phyloP scores from a whole-genome alignment of 2,113 vertebrate genomes.

The Hiodon alosoides region DNA sequence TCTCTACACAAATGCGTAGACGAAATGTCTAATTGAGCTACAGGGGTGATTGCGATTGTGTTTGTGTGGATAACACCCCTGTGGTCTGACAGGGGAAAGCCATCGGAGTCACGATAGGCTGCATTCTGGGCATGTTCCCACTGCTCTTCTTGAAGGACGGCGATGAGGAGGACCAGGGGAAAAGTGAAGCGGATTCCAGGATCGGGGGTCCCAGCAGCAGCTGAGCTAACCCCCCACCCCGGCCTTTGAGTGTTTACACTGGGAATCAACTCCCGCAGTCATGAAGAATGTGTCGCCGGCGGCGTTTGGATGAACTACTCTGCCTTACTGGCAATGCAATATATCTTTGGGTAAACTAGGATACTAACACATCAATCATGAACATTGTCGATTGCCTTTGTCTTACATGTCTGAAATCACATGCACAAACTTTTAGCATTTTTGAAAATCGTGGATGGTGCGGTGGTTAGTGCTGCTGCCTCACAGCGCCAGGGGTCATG shows the following conservation, averaged over 20 bases:
- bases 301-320: no score
- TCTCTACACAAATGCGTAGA: neutral
- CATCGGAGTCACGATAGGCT: constrained; percentile 89
- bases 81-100: constrained; percentile 80
- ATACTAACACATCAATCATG: no score
- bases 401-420: no score
- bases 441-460: no score
- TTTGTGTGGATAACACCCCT: constrained; percentile 5
- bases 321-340: no score
- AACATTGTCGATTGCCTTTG: no score
- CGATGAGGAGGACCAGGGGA: constrained; percentile 67
- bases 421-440: no score
- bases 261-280: no score
- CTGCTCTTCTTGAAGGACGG: constrained; percentile 83
- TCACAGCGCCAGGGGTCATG: no score
- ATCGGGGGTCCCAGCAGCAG: constrained; percentile 45
- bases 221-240: constrained; percentile 61
- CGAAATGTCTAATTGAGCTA: neutral
- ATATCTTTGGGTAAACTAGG: no score
- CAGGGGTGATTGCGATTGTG: neutral
- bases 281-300: neutral
- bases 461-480: no score
- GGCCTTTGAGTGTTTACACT: no score
- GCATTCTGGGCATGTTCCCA: constrained; percentile 94
- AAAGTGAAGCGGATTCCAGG: constrained; percentile 47